Evolutionary conservation across 2,797 vertebrate species (phyloP).

Genomic region (Rhadinocentrus ornatus): DNA sequence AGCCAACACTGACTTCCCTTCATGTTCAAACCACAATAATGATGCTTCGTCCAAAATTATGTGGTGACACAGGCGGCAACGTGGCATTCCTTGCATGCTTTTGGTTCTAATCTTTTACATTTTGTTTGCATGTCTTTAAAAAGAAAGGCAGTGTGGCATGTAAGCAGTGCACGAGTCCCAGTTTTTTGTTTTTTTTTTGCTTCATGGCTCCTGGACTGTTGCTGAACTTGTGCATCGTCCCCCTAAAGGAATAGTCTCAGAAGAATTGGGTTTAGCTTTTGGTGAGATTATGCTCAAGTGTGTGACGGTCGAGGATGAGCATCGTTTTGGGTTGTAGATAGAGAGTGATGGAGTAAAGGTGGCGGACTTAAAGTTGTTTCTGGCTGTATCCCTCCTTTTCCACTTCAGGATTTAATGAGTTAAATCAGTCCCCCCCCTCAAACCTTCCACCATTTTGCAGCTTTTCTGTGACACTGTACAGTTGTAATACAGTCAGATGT

Average conservation of each 20-base stretch:
- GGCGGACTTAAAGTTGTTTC: slow-evolving; percentile 92
- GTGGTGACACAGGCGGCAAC: slow-evolving; percentile 39
- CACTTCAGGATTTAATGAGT: slow-evolving; percentile 4
- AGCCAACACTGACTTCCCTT: slow-evolving; percentile 66
- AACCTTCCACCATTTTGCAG: neutral
- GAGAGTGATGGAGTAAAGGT: slow-evolving; percentile 88
- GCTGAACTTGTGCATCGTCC: slow-evolving; percentile 29
- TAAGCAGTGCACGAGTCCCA: neutral
- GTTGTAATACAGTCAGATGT: slow-evolving; percentile 62
- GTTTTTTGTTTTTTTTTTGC: neutral
- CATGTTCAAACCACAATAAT: slow-evolving; percentile 53
- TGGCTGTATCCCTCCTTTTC: slow-evolving; percentile 64
- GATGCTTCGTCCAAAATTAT: slow-evolving; percentile 50
- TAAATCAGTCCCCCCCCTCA: neutral
- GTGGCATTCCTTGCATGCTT: slow-evolving; percentile 36
- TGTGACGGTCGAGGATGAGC: neutral
- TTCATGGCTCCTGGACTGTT: slow-evolving; percentile 36
- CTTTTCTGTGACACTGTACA: slow-evolving; percentile 16
- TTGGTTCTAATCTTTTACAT: slow-evolving; percentile 14
- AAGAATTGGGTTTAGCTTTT: neutral
- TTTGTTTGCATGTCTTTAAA: neutral
- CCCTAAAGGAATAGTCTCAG: neutral
- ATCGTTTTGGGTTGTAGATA: slow-evolving; percentile 64
- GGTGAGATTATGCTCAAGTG: neutral
- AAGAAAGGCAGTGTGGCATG: neutral